A percentile compares a stretch with the other conserved stretches of the same genome.
Evolutionary conservation across 2,797 vertebrate species (phyloP).

Genomic region (Poeciliopsis infans): DNA sequence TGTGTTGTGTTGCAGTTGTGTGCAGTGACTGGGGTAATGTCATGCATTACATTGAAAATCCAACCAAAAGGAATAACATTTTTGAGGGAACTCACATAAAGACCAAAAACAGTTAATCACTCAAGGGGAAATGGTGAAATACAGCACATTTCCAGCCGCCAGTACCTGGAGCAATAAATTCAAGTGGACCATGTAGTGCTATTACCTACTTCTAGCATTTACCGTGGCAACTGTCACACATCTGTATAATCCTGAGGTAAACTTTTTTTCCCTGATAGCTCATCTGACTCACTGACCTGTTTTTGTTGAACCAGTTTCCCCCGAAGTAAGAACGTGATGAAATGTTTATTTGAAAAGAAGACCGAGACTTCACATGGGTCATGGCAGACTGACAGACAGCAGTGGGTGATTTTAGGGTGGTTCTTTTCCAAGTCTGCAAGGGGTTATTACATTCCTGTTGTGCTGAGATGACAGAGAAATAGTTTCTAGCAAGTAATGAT

Average conservation of each 20-base stretch:
- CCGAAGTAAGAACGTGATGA: constrained; percentile 53
- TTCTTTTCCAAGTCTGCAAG: constrained; percentile 55
- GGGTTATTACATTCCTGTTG: constrained; percentile 54
- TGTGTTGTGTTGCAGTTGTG: too few species aligned
- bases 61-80: background rate
- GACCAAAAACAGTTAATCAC: background rate
- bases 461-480: constrained; percentile 31
- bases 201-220: constrained; percentile 31
- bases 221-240: constrained; percentile 39
- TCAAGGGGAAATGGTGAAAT: background rate
- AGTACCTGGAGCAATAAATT: constrained; percentile 52
- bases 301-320: constrained; percentile 56
- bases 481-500: constrained; percentile 23
- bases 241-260: constrained; percentile 33
- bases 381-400: constrained; percentile 59
- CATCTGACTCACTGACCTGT: constrained; percentile 45
- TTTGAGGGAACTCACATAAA: background rate
- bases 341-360: constrained; percentile 61
- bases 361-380: constrained; percentile 39
- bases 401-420: constrained; percentile 32
- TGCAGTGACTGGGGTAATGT: too few species aligned
- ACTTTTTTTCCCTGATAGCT: constrained; percentile 54
- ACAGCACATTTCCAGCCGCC: constrained; percentile 29
- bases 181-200: constrained; percentile 19
- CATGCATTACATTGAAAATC: background rate